A percentile compares a stretch with the other conserved stretches of the same genome.
These are phyloP conservation scores for Agonopterix arenella DNA, from an alignment of 2,888 invertebrate genomes.

Conservation along the genomic window DNA sequence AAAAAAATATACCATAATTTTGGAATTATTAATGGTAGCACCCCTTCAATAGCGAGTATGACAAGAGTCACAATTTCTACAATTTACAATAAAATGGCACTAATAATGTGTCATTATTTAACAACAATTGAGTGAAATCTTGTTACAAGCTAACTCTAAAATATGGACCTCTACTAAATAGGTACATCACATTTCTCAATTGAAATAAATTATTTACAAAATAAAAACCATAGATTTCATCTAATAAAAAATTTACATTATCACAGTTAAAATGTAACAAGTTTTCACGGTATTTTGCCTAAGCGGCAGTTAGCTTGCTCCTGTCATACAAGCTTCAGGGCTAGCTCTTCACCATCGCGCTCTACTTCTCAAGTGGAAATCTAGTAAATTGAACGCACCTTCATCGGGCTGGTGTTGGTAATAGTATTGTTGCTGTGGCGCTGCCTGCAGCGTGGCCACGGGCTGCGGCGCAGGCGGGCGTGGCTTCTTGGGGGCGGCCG, in stretches of 20 bases:
- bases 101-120: constrained; percentile 66
- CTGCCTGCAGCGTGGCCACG: constrained; percentile 59
- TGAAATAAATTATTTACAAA: constrained; percentile 65
- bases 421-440: constrained; percentile 73
- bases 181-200: constrained; percentile 58
- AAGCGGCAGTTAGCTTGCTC: constrained; percentile 71
- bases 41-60: constrained; percentile 78
- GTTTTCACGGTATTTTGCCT: constrained; percentile 66
- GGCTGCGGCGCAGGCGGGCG: constrained; percentile 62
- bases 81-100: constrained; percentile 77
- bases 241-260: constrained; percentile 68
- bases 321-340: constrained; percentile 78
- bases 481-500: constrained; percentile 68
- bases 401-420: constrained; percentile 76
- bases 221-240: constrained; percentile 67
- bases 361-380: constrained; percentile 76
- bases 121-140: constrained; percentile 72
- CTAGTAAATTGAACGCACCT: constrained; percentile 78
- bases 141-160: constrained; percentile 75
- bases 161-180: constrained; percentile 57
- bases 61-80: constrained; percentile 76
- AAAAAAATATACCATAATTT: constrained; percentile 75
- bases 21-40: constrained; percentile 78
- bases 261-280: constrained; percentile 77
- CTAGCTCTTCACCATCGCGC: constrained; percentile 78